A percentile compares a stretch with the other conserved stretches of the same genome.
phyloP scores from a whole-genome alignment of 2,888 invertebrate species.

The Pterostichus madidus region DNA sequence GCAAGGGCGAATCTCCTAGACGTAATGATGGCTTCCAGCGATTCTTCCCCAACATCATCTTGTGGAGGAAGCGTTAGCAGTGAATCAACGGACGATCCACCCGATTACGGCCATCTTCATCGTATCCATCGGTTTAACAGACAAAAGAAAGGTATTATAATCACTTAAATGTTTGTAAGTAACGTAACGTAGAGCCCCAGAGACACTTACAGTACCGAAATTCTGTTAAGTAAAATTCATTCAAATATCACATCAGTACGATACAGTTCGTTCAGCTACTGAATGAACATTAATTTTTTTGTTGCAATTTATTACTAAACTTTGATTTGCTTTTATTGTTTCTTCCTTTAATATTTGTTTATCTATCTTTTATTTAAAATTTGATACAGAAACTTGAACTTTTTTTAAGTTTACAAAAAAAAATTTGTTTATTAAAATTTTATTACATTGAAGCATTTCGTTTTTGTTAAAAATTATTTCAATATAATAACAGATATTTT shows the following conservation, averaged over 20 bases:
- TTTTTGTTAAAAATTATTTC: no score
- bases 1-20: constrained; percentile 87
- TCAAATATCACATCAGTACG: constrained; percentile 48
- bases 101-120: constrained; percentile 85
- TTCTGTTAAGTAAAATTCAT: constrained; percentile 49
- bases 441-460: no score
- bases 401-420: no score
- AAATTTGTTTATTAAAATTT: neutral
- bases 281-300: constrained; percentile 67
- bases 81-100: constrained; percentile 81
- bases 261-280: constrained; percentile 72
- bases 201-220: constrained; percentile 31
- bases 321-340: constrained; percentile 17
- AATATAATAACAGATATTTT: no score
- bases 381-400: constrained; percentile 17
- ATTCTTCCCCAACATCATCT: constrained; percentile 84
- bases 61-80: constrained; percentile 83
- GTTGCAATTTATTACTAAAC: constrained; percentile 35
- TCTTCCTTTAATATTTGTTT: constrained; percentile 16
- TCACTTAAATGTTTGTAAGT: constrained; percentile 39
- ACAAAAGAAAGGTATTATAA: constrained; percentile 85
- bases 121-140: constrained; percentile 84
- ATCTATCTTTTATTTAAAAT: constrained; percentile 28
- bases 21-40: constrained; percentile 88
- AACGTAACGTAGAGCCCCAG: constrained; percentile 17